phyloP scores from a whole-genome alignment of 1,140 invertebrate genomes.

The Pogonomyrmex californicus region DNA sequence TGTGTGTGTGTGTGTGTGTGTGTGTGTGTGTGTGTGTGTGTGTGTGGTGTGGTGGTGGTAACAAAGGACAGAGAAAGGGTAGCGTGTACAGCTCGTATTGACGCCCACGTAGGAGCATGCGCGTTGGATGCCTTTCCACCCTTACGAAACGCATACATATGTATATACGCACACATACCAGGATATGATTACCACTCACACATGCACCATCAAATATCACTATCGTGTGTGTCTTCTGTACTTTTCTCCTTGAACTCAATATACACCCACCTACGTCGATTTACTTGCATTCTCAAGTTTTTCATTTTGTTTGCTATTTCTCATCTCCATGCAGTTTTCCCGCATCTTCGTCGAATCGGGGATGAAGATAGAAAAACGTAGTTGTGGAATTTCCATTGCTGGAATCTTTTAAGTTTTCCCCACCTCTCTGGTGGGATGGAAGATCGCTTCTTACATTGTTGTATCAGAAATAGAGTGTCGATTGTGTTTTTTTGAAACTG shows the following conservation, averaged over 20 bases:
- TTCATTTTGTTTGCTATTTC: constrained; percentile 77
- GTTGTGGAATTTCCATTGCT: constrained; percentile 36
- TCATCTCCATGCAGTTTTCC: constrained; percentile 69
- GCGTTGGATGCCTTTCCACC: constrained; percentile 70
- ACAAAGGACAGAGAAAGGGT: constrained; percentile 83
- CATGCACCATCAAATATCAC: constrained; percentile 13
- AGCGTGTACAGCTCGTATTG: constrained; percentile 83
- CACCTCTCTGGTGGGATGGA: not conserved
- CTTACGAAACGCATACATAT: constrained; percentile 58
- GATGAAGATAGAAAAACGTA: constrained; percentile 19
- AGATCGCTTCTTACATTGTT: constrained; percentile 42
- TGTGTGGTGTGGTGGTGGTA: constrained; percentile 77
- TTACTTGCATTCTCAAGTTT: constrained; percentile 75
- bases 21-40: constrained; percentile 57
- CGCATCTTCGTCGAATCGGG: not conserved
- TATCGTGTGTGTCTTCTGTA: constrained; percentile 62
- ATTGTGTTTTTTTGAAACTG: not conserved
- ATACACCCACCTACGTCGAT: constrained; percentile 45
- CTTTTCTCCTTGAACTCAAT: constrained; percentile 55
- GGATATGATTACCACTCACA: constrained; percentile 35
- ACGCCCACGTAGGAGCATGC: constrained; percentile 83
- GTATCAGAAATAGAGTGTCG: constrained; percentile 37
- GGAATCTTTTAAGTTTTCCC: constrained; percentile 42
- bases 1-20: constrained; percentile 71
- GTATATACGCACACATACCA: constrained; percentile 3